A percentile compares a stretch with the other conserved stretches of the same genome.
These are phyloP conservation scores for Zaprionus davidi DNA, from an alignment of 1,140 invertebrate genomes.

Conservation along the genomic window DNA sequence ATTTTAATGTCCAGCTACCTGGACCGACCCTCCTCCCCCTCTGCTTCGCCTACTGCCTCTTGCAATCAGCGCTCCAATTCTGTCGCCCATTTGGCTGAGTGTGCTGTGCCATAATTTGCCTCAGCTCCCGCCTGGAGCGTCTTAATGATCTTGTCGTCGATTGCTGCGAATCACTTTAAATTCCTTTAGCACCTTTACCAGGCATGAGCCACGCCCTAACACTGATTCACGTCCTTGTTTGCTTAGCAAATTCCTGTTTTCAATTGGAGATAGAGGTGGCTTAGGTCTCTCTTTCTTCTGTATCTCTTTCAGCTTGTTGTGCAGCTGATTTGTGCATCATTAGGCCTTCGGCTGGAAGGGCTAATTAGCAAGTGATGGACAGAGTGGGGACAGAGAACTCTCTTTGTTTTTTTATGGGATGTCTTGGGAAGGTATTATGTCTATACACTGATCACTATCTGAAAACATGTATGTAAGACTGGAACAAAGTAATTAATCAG, in stretches of 20 bases:
- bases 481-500: too few species aligned
- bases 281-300: not conserved
- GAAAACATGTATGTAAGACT: not conserved
- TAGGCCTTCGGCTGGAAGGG: slow-evolving; percentile 30
- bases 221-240: slow-evolving; percentile 8
- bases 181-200: slow-evolving; percentile 25
- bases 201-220: not conserved
- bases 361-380: slow-evolving; percentile 45
- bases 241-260: slow-evolving; percentile 31
- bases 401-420: not conserved
- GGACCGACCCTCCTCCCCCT: too few species aligned
- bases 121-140: not conserved
- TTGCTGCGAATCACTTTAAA: slow-evolving; percentile 38
- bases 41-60: slow-evolving; percentile 25
- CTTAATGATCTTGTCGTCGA: slow-evolving; percentile 67
- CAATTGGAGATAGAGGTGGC: slow-evolving; percentile 17
- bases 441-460: too few species aligned
- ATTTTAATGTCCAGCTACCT: slow-evolving; percentile 68
- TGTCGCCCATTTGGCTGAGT: slow-evolving; percentile 1
- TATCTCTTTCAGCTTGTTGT: not conserved
- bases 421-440: not conserved
- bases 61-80: slow-evolving; percentile 63
- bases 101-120: slow-evolving; percentile 41
- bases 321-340: slow-evolving; percentile 60
- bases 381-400: not conserved